Base-by-base conservation (phyloP, 2,113 vertebrate species). In the Neolamprologus hecqui region DNA sequence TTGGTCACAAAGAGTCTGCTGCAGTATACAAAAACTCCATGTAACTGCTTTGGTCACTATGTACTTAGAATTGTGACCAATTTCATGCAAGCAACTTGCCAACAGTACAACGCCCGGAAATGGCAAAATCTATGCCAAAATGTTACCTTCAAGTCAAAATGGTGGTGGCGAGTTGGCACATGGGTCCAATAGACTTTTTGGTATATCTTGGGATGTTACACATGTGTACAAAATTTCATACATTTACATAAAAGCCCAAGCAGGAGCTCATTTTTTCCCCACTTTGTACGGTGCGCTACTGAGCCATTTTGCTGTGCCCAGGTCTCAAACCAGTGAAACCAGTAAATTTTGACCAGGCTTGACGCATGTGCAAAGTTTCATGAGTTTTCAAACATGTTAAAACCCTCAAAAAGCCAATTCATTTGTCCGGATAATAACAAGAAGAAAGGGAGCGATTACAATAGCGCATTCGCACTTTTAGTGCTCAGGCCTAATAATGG, bases 381-480 rank as follows among this genome's bases (percentile, higher is more conserved):
- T 63, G 58, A 63, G 4, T 63, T 63, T 35, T 63, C 17, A 33
- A 63, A 35, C 28, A 63, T 11, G 9, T 35, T 63, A 63, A 63
- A 63, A 0, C 17, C 17, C 31, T 63, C 58, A 63, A 63, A 63
- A 35, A 35, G 31, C 31, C 31, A 35, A 35, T 63, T 63, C 0
- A 63, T 63, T 5, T n/a, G 4, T 35, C 15, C 0, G 31, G 17
- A 63, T 35, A n/a, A 5, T 63, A 35, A 63, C 15, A 35, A 63
- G 9, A 63, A 63, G 58, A 63, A 11, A 35, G 2, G 9, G 58
- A 33, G 17, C 9, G 2, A 7, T 35, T 35, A 63, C 58, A 1
- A 63, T 35, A 0, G 1, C 0, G 4, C 58, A 19, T 63, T 35
- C 9, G 0, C 58, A 63, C 15, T 63, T 63, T 63, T 35, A 63